A percentile compares a stretch with the other conserved stretches of the same genome.
phyloP scores from a whole-genome alignment of 2,113 vertebrate genomes.

The Neotoma lepida region DNA sequence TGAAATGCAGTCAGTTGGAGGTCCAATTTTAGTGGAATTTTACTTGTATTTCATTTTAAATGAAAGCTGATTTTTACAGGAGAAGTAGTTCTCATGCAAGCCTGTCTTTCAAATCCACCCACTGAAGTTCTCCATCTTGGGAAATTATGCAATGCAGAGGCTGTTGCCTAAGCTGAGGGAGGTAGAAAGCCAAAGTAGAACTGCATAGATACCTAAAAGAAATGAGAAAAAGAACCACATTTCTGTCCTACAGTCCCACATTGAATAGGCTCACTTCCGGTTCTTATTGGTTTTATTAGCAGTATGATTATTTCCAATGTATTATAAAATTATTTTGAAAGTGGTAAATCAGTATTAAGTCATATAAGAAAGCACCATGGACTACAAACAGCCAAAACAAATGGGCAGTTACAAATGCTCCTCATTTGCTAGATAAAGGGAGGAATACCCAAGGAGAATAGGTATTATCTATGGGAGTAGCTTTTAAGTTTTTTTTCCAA shows the following conservation, averaged over 20 bases:
- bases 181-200: background rate
- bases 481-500: background rate
- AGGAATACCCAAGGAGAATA: background rate
- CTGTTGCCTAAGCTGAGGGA: background rate
- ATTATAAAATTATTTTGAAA: background rate
- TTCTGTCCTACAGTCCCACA: background rate
- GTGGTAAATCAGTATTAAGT: background rate
- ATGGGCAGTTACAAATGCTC: background rate
- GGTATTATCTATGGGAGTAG: background rate
- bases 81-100: background rate
- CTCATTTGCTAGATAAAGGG: background rate
- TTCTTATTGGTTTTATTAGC: background rate
- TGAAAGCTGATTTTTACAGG: background rate
- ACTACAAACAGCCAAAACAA: background rate
- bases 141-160: background rate
- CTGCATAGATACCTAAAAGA: background rate
- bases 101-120: background rate
- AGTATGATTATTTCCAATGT: background rate
- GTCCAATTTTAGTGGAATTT: background rate
- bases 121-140: background rate
- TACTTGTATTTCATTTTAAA: conserved; percentile 23
- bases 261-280: background rate
- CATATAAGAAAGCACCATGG: background rate
- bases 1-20: background rate
- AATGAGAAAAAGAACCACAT: background rate